Conservation (phyloP, 64 coral and sea anemone species). For the Porites australiensis region DNA sequence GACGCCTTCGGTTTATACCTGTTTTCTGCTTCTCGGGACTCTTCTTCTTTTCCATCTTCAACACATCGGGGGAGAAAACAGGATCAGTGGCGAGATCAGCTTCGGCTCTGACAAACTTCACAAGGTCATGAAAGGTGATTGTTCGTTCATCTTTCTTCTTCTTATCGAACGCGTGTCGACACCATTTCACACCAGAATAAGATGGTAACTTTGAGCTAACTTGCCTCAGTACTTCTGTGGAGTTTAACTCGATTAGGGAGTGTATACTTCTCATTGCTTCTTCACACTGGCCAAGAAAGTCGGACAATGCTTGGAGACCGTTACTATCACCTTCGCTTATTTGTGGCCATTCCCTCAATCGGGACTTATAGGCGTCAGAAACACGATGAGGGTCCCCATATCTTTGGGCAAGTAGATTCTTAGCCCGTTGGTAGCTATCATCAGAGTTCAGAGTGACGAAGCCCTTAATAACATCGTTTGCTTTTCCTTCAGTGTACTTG, state of each 20-base stretch:
- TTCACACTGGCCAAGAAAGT: conserved; percentile 27
- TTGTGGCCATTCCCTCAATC: neutral
- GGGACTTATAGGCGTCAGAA: too few relatives aligned
- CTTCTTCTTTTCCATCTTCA: neutral
- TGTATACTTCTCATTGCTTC: conserved; percentile 46
- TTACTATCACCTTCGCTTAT: neutral
- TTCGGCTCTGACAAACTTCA: conserved; percentile 17
- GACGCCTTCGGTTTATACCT: neutral
- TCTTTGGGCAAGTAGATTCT: too few relatives aligned
- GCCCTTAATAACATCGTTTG: too few relatives aligned
- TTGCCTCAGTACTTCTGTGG: conserved; percentile 24
- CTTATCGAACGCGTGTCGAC: conserved; percentile 23
- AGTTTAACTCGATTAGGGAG: conserved; percentile 40
- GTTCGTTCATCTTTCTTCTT: neutral
- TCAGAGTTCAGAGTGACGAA: too few relatives aligned
- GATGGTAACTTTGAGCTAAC: conserved; percentile 46
- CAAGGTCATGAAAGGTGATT: conserved; percentile 2
- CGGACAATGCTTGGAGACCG: neutral
- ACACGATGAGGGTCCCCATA: too few relatives aligned
- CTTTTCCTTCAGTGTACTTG: too few relatives aligned
- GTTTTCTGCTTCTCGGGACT: neutral
- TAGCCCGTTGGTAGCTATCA: too few relatives aligned
- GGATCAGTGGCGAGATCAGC: conserved; percentile 4
- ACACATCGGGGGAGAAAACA: neutral
- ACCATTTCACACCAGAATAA: conserved; percentile 57